Evolutionary conservation across 2,888 invertebrate genomes (phyloP), one percentile per base, ranked within the genome.

Genomic region (Colletes collaris): DNA sequence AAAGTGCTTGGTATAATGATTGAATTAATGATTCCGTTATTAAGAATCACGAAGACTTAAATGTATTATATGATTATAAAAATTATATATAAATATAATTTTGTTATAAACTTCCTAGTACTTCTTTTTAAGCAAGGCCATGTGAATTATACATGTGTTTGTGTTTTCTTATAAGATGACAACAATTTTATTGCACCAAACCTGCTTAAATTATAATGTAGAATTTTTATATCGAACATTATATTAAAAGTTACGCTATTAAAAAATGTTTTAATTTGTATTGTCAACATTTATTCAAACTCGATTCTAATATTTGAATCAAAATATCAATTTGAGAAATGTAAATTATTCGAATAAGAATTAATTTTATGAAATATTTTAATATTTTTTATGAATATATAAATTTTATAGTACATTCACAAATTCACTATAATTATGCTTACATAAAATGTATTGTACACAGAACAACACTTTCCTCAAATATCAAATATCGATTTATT

Each of bases 21-120:
- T 70, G n/a, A 67, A 77, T 58, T 58, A 69, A 64, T 70, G 52
- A 73, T 67, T 70, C 35, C 79, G 56, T 76, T 74, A 56, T 74
- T 50, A 59, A 68, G 69, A 64, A 74, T 75, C 19, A 55, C 59
- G 49, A 19, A 65, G 52, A 68, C 40, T 16, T 63, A 63, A 37
- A 58, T 64, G 55, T 65, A 81, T 72, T 58, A 40, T 81, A 81
- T 53, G 53, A 58, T 76, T 80, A 72, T 80, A 76, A 67, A 80
- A 80, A 74, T 74, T 35, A 70, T 81, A 72, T 76, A 66, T 65
- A 81, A 81, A 81, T 81, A 81, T 74, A 82, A 53, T 74, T 76
- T 81, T 82, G 60, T 77, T 82, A 81, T 52, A 70, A 71, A 71
- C 16, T 64, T 19, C 10, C 50, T 55, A 11, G 59, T 65, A 10